Conservation (phyloP, 2,113 vertebrate species). For the Ammodytes marinus region DNA sequence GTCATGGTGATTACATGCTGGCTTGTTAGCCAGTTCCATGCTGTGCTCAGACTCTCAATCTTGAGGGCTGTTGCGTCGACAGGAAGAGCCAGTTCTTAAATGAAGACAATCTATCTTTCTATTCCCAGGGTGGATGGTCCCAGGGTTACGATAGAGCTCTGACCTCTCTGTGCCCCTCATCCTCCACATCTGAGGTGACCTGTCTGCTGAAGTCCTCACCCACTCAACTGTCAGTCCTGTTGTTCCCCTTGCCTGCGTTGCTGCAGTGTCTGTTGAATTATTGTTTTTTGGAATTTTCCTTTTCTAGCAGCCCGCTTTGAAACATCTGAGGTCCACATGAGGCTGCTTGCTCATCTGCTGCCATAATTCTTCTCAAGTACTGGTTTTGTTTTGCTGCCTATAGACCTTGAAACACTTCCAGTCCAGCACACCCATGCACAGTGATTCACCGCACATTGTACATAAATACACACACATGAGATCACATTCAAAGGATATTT, state of each 20-base stretch:
- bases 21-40: neutral
- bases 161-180: constrained; percentile 42
- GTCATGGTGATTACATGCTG: neutral
- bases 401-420: constrained; percentile 51
- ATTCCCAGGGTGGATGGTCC: constrained; percentile 17
- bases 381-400: constrained; percentile 24
- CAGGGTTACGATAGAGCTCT: constrained; percentile 14
- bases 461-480: constrained; percentile 36
- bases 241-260: constrained; percentile 5
- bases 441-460: constrained; percentile 35
- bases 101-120: constrained; percentile 25
- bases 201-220: constrained; percentile 49
- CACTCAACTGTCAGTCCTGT: constrained; percentile 27
- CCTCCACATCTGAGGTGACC: constrained; percentile 27
- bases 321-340: constrained; percentile 82
- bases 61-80: constrained; percentile 10
- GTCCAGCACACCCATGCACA: constrained; percentile 5
- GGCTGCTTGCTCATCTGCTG: constrained; percentile 47
- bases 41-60: constrained; percentile 22
- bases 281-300: constrained; percentile 68
- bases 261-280: constrained; percentile 49
- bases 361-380: constrained; percentile 52
- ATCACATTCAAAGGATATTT: constrained; percentile 51
- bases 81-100: constrained; percentile 21
- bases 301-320: constrained; percentile 56